These are phyloP conservation scores for Graptemys geographica DNA, from an alignment of 2,797 vertebrate species.

Conservation along the genomic window DNA sequence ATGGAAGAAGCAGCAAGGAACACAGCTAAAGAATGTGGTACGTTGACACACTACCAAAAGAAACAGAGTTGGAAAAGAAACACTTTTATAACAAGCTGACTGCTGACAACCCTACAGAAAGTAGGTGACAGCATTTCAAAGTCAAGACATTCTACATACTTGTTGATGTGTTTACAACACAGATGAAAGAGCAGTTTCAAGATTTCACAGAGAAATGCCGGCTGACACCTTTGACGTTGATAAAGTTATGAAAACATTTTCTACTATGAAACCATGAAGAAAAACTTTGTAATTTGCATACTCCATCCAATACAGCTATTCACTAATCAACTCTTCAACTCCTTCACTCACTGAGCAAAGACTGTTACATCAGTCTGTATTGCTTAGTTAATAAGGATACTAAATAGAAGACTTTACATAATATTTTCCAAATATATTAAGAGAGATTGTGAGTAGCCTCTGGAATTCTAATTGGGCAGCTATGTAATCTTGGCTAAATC, in stretches of 20 bases:
- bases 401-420: not conserved
- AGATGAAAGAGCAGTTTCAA: slow-evolving; percentile 77
- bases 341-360: slow-evolving; percentile 3
- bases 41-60: slow-evolving; percentile 64
- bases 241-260: slow-evolving; percentile 74
- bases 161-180: slow-evolving; percentile 80
- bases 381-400: not conserved
- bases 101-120: slow-evolving; percentile 77
- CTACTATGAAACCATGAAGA: slow-evolving; percentile 49
- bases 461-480: not conserved
- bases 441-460: not conserved
- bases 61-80: slow-evolving; percentile 72
- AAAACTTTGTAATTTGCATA: slow-evolving; percentile 77
- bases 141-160: slow-evolving; percentile 80
- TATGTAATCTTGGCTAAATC: not conserved
- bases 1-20: slow-evolving; percentile 64
- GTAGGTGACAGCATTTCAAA: slow-evolving; percentile 79
- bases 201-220: slow-evolving; percentile 68
- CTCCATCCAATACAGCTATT: slow-evolving; percentile 49
- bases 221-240: slow-evolving; percentile 68
- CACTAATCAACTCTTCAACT: not conserved
- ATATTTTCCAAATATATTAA: not conserved
- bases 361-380: not conserved
- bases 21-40: slow-evolving; percentile 63
- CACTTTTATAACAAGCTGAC: slow-evolving; percentile 78